Percentiles rank a stretch among this genome's conserved stretches.
Conservation (phyloP, 2,888 invertebrate species). For the Hydrotaea cyrtoneurina region DNA sequence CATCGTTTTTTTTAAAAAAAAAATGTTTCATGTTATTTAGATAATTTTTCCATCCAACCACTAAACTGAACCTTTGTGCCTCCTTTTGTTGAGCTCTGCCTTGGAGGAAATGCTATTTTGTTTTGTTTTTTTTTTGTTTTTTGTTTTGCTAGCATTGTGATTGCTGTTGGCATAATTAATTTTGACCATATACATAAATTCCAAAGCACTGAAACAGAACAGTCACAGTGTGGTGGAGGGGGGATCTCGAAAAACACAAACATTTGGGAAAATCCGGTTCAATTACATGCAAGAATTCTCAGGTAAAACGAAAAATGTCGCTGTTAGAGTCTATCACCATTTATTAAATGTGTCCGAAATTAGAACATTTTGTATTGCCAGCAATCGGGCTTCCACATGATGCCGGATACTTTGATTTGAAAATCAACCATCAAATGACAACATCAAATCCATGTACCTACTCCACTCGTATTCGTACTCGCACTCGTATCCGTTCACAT, state of each 20-base stretch:
- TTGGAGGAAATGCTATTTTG: background rate
- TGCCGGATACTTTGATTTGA: slow-evolving; percentile 67
- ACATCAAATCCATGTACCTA: slow-evolving; percentile 1
- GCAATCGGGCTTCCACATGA: background rate
- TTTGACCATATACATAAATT: slow-evolving; percentile 66
- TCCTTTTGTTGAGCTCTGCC: slow-evolving; percentile 3
- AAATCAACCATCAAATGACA: slow-evolving; percentile 54
- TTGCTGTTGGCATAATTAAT: slow-evolving; percentile 66
- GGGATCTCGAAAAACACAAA: slow-evolving; percentile 34
- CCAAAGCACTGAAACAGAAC: slow-evolving; percentile 43
- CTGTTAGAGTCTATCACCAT: slow-evolving; percentile 62
- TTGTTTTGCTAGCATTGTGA: no score
- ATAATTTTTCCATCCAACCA: no score
- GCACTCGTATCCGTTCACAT: no score
- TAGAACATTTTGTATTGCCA: slow-evolving; percentile 52
- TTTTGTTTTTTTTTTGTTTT: no score
- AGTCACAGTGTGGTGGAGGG: no score
- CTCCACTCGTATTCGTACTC: no score
- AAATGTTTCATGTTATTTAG: no score
- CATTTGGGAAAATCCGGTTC: slow-evolving; percentile 66
- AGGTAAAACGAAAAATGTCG: slow-evolving; percentile 38
- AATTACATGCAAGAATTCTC: slow-evolving; percentile 65
- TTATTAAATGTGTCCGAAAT: slow-evolving; percentile 66
- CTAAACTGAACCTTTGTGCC: slow-evolving; percentile 31
- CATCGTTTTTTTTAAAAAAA: no score